phyloP scores from a whole-genome alignment of 2,888 invertebrate genomes.

The Rhaphigaster nebulosa region DNA sequence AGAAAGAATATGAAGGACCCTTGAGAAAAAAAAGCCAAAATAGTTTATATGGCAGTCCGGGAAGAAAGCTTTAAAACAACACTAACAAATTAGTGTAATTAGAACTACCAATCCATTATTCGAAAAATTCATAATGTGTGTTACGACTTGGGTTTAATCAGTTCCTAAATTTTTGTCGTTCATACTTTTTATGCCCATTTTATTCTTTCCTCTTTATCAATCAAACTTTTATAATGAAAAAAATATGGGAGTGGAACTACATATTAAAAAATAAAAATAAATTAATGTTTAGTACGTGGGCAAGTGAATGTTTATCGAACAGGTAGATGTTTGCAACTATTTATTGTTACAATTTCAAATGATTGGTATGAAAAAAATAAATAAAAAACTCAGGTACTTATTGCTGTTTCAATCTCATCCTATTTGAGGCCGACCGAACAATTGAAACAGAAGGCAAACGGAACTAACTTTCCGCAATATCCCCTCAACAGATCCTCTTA shows the following conservation, averaged over 20 bases:
- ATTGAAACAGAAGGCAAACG: slow-evolving; percentile 13
- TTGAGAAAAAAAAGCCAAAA: neutral
- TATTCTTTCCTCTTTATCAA: too few species aligned
- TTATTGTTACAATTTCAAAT: neutral
- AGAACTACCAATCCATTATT: too few species aligned
- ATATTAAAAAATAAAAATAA: too few species aligned
- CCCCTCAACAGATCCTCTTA: slow-evolving; percentile 14
- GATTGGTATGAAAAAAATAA: neutral
- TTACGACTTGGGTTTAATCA: too few species aligned
- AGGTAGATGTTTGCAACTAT: neutral
- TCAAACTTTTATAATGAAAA: too few species aligned
- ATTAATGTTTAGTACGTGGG: neutral
- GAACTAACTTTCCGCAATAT: neutral
- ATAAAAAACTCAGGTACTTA: neutral
- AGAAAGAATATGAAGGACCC: neutral
- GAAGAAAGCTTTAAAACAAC: too few species aligned
- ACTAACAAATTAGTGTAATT: too few species aligned
- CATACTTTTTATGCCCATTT: too few species aligned
- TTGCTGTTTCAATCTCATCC: neutral
- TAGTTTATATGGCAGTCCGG: too few species aligned
- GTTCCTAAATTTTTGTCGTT: too few species aligned
- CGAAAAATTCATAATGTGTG: too few species aligned
- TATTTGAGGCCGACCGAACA: neutral
- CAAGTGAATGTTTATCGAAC: neutral
- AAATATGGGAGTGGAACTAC: too few species aligned